Percentiles rank a stretch among this genome's conserved stretches.
Evolutionary conservation across 2,888 invertebrate genomes (phyloP).

Genomic region (Caenorhabditis sulstoni): DNA sequence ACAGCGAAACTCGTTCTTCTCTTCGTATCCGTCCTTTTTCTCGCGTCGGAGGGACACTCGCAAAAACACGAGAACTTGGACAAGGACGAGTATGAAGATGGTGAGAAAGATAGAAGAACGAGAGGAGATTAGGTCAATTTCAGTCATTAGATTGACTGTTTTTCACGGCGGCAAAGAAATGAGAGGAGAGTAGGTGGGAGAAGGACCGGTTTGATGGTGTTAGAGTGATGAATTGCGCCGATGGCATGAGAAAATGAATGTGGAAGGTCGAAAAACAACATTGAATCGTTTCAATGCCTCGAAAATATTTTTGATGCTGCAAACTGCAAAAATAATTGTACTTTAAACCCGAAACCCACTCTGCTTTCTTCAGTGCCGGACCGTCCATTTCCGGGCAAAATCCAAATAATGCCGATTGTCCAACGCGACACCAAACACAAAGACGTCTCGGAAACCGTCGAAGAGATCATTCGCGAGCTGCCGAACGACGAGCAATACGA

Average conservation of each 20-base stretch:
- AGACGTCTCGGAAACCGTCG: constrained; percentile 36
- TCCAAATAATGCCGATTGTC: constrained; percentile 58
- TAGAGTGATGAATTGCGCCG: neutral
- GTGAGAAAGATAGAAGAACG: constrained; percentile 5
- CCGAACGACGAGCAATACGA: constrained; percentile 57
- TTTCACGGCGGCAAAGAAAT: neutral
- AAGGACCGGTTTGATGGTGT: neutral
- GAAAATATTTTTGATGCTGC: too few relatives aligned
- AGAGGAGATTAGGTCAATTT: neutral
- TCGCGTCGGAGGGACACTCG: constrained; percentile 12
- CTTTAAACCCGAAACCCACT: neutral
- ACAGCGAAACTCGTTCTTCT: constrained; percentile 16
- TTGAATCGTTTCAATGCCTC: too few relatives aligned
- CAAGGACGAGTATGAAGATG: constrained; percentile 50
- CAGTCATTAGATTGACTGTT: neutral
- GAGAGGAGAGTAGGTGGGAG: too few relatives aligned
- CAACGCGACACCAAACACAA: constrained; percentile 57
- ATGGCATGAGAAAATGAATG: neutral
- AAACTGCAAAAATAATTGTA: too few relatives aligned
- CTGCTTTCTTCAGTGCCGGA: constrained; percentile 36
- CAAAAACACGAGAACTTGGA: constrained; percentile 23
- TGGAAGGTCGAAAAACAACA: too few relatives aligned
- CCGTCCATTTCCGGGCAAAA: constrained; percentile 48
- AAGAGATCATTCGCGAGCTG: constrained; percentile 56
- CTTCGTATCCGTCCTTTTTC: constrained; percentile 3